A percentile compares a stretch with the other conserved stretches of the same genome.
These are phyloP conservation scores for Isurus oxyrinchus DNA, from an alignment of 2,113 vertebrate genomes.

Conservation along the genomic window DNA sequence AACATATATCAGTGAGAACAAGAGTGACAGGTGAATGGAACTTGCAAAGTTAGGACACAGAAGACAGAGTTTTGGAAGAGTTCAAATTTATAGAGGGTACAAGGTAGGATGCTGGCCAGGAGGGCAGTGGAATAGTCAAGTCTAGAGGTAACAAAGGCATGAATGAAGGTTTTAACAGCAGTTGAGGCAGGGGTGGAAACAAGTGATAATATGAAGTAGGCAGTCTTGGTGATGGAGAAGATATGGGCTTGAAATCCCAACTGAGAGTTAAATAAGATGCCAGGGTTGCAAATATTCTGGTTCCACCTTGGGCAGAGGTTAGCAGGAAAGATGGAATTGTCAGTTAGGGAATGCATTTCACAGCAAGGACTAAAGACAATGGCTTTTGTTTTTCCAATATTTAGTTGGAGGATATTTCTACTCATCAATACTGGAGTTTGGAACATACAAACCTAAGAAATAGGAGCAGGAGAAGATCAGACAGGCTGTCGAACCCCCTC, in stretches of 20 bases:
- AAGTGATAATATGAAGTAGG: not conserved
- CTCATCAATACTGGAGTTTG: no score
- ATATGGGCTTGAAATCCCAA: not conserved
- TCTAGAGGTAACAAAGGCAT: not conserved
- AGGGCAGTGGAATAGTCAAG: not conserved
- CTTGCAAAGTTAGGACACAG: no score
- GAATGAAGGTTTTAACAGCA: not conserved
- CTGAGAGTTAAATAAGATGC: not conserved
- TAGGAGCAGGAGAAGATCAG: no score
- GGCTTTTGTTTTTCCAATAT: not conserved
- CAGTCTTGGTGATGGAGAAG: not conserved
- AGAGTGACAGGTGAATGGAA: no score
- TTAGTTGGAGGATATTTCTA: not conserved
- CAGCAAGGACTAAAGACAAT: no score
- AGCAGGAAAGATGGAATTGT: not conserved
- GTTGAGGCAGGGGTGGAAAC: no score
- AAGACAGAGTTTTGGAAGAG: not conserved
- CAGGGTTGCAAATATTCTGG: not conserved
- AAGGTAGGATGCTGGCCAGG: not conserved
- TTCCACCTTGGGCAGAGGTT: not conserved
- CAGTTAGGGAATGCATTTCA: not conserved
- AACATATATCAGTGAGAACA: not conserved
- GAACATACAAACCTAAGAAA: no score
- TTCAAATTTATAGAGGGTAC: not conserved
- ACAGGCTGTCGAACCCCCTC: no score